phyloP scores from a whole-genome alignment of 2,113 vertebrate genomes.

The Symphodus melops region DNA sequence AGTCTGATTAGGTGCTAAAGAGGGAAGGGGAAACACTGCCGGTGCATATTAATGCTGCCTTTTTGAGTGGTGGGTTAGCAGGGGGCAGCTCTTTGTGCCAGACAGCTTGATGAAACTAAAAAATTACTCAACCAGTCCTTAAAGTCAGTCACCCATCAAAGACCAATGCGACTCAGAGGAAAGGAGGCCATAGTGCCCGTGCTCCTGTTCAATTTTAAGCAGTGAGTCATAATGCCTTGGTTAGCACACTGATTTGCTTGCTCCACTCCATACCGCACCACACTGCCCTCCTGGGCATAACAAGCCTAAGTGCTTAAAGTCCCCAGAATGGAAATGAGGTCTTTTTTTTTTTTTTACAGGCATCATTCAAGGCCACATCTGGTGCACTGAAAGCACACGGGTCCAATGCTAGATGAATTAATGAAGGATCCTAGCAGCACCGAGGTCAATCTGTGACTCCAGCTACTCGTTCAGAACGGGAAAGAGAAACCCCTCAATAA shows the following conservation, averaged over 20 bases:
- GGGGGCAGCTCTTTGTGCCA: conserved; percentile 15
- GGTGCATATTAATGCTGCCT: conserved; percentile 80
- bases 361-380: conserved; percentile 71
- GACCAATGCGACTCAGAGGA: conserved; percentile 26
- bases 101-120: conserved; percentile 32
- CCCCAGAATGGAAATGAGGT: conserved; percentile 71
- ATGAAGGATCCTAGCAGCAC: conserved; percentile 55
- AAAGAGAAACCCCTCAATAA: conserved; percentile 28
- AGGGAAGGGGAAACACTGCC: conserved; percentile 71
- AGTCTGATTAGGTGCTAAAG: conserved; percentile 84
- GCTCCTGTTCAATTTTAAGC: conserved; percentile 50
- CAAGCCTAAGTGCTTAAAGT: conserved; percentile 72
- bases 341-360: conserved; percentile 43
- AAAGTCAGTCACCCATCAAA: conserved; percentile 42
- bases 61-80: conserved; percentile 43
- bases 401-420: conserved; percentile 60
- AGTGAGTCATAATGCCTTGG: conserved; percentile 54
- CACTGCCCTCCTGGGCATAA: conserved; percentile 67
- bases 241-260: conserved; percentile 60
- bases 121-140: conserved; percentile 25
- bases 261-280: conserved; percentile 54
- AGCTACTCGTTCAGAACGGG: conserved; percentile 21
- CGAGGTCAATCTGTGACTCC: conserved; percentile 45
- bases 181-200: conserved; percentile 29
- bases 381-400: conserved; percentile 59